Evolutionary conservation across 1,140 invertebrate species (phyloP), one percentile per base, ranked within the genome.

Genomic region (Callitettix versicolor): DNA sequence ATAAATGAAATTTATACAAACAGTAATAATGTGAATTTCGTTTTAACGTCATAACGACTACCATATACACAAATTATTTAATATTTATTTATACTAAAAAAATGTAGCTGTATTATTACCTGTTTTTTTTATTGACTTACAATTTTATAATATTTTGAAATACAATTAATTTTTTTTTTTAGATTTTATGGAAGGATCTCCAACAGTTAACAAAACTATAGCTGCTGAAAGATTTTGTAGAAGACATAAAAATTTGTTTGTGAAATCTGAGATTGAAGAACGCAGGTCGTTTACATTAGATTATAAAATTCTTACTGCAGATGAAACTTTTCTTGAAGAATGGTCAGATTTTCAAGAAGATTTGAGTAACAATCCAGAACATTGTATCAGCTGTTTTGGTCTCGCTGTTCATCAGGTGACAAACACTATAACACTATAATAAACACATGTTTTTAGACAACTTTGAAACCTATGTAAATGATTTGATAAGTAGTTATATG

Each of bases 341-440:
- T 85, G 85, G 80, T 64, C 74, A 30, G 68, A 74, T 57, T 83
- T 91, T 64, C 69, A 75, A 57, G 71, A 69, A 40, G 80, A 88
- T 56, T 66, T 90, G 50, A 74, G 73, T 62, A 77, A 82, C 50
- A 76, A 76, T 57, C 82, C 86, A 12, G 72, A 76, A 56, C 70
- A 72, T 57, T 76, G 78, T 38, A 71, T 90, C 21, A 76, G 76
- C 50, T 79, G 80, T 61, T 66, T 91, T 22, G 82, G 82, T 53
- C 70, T 86, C 58, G 82, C 84, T 52, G 78, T 88, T 68, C 80
- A 89, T 73, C 79, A 87, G 69, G 79, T 83, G 63, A 57, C n/a
- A n/a, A n/a, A n/a, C n/a, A n/a, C n/a, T n/a, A n/a, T n/a, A n/a
- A n/a, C n/a, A n/a, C n/a, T n/a, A n/a, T n/a, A n/a, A n/a, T n/a